Conservation (phyloP, 2,797 vertebrate genomes). For the Pangasius macronema region DNA sequence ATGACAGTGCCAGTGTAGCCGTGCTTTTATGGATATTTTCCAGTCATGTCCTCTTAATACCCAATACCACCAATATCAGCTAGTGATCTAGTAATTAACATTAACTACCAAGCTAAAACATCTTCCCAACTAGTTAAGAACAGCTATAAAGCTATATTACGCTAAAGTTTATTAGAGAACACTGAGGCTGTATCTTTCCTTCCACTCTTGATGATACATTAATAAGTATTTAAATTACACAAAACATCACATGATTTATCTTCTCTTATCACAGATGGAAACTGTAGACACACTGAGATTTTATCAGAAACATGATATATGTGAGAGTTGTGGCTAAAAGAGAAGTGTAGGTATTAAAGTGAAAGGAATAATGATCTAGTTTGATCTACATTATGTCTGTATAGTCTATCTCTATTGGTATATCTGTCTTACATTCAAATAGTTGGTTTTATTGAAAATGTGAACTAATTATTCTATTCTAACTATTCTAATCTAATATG, state of each 20-base stretch:
- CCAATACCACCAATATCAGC: background rate
- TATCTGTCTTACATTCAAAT: background rate
- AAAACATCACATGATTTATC: slow-evolving; percentile 1
- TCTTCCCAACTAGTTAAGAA: background rate
- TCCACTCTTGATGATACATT: background rate
- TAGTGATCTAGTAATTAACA: background rate
- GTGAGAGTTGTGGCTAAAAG: background rate
- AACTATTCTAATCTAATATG: background rate
- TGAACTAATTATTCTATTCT: background rate
- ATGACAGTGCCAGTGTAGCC: background rate
- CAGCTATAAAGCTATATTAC: background rate
- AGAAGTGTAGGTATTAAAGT: background rate
- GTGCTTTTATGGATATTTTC: background rate
- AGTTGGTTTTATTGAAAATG: background rate
- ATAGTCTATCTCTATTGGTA: background rate
- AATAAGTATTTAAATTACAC: background rate
- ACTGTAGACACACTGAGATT: slow-evolving; percentile 1
- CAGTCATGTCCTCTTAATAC: background rate
- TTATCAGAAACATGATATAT: slow-evolving; percentile 5
- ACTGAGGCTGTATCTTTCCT: background rate
- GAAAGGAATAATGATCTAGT: background rate
- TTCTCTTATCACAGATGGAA: slow-evolving; percentile 5
- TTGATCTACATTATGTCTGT: background rate
- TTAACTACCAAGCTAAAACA: background rate
- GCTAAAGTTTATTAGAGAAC: background rate